These are phyloP conservation scores for Melanotaenia boesemani DNA, from an alignment of 2,797 vertebrate species.

Conservation along the genomic window DNA sequence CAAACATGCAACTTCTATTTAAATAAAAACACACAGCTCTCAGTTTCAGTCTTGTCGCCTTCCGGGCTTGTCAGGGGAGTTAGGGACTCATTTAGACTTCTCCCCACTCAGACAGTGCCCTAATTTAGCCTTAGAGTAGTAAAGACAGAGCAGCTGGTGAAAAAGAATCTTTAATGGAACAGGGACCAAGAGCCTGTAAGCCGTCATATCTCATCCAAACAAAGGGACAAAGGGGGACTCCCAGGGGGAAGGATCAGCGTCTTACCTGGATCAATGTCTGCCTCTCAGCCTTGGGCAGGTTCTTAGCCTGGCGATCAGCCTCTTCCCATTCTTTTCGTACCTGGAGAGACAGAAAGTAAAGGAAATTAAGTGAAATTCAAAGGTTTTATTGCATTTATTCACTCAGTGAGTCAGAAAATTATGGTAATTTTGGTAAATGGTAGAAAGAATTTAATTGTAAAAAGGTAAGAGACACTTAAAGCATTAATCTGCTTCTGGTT, in stretches of 20 bases:
- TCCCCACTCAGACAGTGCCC: slow-evolving; percentile 61
- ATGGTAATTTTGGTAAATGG: background rate
- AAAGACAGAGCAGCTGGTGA: slow-evolving; percentile 68
- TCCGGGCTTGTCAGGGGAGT: slow-evolving; percentile 51
- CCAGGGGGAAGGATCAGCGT: slow-evolving; percentile 46
- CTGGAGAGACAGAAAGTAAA: slow-evolving; percentile 69
- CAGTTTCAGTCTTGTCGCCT: slow-evolving; percentile 46
- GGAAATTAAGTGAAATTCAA: background rate
- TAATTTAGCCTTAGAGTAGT: slow-evolving; percentile 62
- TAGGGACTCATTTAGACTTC: slow-evolving; percentile 61
- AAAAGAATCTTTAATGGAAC: slow-evolving; percentile 56
- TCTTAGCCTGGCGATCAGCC: slow-evolving; percentile 94
- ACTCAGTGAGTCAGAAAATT: background rate
- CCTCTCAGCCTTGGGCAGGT: slow-evolving; percentile 95
- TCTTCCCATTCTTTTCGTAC: slow-evolving; percentile 99
- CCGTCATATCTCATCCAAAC: slow-evolving; percentile 58
- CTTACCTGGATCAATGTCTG: slow-evolving; percentile 96
- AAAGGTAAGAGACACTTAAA: background rate
- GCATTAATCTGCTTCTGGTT: background rate
- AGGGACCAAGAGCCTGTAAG: slow-evolving; percentile 49
- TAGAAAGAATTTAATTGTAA: background rate
- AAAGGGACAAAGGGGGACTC: slow-evolving; percentile 50
- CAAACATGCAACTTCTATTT: slow-evolving; percentile 13
- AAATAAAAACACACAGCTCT: slow-evolving; percentile 16
- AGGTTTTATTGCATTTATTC: background rate